Percentiles rank a stretch among this genome's conserved stretches.
Evolutionary conservation across 2,113 vertebrate genomes (phyloP).

Genomic region (Phrynocephalus versicolor): DNA sequence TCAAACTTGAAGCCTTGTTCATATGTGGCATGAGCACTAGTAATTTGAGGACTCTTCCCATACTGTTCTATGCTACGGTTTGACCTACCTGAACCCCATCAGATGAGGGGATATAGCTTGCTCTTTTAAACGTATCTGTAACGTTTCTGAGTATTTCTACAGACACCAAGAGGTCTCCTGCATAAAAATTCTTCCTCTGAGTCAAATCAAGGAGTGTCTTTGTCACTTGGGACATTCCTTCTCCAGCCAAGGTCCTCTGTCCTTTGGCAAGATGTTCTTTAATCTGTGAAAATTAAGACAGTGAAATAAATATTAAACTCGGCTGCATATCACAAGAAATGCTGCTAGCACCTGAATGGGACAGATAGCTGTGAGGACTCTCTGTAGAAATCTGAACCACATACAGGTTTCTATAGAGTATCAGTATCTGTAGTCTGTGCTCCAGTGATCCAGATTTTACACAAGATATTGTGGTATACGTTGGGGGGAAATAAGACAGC

Average conservation of each 20-base stretch:
- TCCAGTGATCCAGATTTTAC: neutral
- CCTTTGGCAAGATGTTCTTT: conserved; percentile 98
- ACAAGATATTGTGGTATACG: neutral
- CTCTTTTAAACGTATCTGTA: conserved; percentile 96
- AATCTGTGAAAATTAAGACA: conserved; percentile 79
- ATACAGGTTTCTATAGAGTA: too few relatives aligned
- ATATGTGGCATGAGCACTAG: neutral
- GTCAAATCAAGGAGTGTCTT: conserved; percentile 96
- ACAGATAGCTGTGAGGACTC: conserved; percentile 5
- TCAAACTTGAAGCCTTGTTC: too few relatives aligned
- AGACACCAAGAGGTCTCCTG: conserved; percentile 93
- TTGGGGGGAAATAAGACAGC: neutral
- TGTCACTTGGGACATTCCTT: conserved; percentile 98
- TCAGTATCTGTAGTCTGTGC: neutral
- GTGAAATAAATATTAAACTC: conserved; percentile 64
- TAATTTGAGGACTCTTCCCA: neutral
- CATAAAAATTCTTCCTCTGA: conserved; percentile 96
- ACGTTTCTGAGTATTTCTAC: conserved; percentile 99
- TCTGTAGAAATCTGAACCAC: neutral
- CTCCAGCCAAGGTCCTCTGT: conserved; percentile 90
- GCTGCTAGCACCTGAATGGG: neutral
- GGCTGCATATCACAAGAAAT: conserved; percentile 12
- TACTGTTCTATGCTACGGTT: neutral
- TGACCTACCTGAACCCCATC: conserved; percentile 94
- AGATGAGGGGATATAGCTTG: conserved; percentile 94